phyloP scores from a whole-genome alignment of 2,797 vertebrate species.

The Clarias fuscus region DNA sequence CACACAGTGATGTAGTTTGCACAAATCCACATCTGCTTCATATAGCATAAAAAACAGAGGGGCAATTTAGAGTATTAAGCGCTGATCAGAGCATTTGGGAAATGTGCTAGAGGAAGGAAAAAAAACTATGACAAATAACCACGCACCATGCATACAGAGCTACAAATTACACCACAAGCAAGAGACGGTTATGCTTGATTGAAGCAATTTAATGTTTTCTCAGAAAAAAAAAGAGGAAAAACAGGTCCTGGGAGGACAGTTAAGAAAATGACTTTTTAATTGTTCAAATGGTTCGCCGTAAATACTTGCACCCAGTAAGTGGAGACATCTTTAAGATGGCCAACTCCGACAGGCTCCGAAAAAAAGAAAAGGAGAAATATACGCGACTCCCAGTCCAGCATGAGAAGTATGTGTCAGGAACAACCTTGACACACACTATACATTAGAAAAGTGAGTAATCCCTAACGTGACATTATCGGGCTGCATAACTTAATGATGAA shows the following conservation, averaged over 20 bases:
- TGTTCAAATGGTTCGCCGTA: slow-evolving; percentile 83
- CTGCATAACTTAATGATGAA: slow-evolving; percentile 75
- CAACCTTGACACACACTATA: slow-evolving; percentile 61
- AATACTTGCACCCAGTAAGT: slow-evolving; percentile 79
- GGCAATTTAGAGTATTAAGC: slow-evolving; percentile 83
- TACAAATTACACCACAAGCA: slow-evolving; percentile 85
- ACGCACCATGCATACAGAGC: slow-evolving; percentile 75
- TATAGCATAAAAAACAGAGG: slow-evolving; percentile 76
- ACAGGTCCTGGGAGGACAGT: slow-evolving; percentile 93
- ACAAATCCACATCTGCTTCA: slow-evolving; percentile 74
- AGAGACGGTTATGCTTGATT: slow-evolving; percentile 90
- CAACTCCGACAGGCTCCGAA: background rate
- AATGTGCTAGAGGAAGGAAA: slow-evolving; percentile 81
- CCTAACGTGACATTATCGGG: slow-evolving; percentile 72
- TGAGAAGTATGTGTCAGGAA: slow-evolving; percentile 59
- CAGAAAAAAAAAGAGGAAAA: slow-evolving; percentile 61
- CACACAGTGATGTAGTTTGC: slow-evolving; percentile 42
- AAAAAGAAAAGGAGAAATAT: background rate
- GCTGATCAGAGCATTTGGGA: slow-evolving; percentile 80
- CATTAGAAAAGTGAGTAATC: slow-evolving; percentile 76
- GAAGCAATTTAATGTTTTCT: slow-evolving; percentile 95
- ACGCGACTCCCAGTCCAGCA: slow-evolving; percentile 26
- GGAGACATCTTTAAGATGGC: slow-evolving; percentile 61
- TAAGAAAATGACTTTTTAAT: slow-evolving; percentile 99
- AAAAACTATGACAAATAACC: slow-evolving; percentile 87